Base-by-base conservation (phyloP, 37 sponge, comb jelly and placozoan genomes). In the Ephydatia muelleri region DNA sequence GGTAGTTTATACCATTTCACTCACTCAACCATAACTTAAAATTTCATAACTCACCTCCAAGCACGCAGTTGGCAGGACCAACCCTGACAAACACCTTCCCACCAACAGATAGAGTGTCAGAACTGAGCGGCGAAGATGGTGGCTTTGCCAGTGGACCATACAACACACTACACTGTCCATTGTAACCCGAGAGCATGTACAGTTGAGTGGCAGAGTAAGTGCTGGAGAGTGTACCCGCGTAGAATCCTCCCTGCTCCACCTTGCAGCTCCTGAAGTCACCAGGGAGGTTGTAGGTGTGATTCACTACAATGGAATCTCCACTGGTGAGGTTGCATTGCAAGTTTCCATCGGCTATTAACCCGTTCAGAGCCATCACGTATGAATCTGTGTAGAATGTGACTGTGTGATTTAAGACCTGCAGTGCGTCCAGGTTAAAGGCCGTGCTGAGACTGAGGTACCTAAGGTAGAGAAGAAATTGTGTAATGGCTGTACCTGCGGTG, bases 41-140 rank as follows among this genome's bases (percentile, higher is more conserved):
- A 11, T 33, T n/a, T n/a, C n/a, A n/a, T n/a, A n/a, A n/a, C 74
- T 68, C 70, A 25, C 34, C 49, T 29, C 82, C 84, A 14, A 77
- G 26, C 9, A 29, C 31, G 30, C 91, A 91, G 49, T 65, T 47
- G 11, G 74, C 38, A 30, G 83, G 75, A 22, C 91, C 91, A 9
- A 91, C 36, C 31, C 87, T 48, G 27, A 77, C 36, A 66, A 82
- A 93, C 29, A 90, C 72, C 26, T 71, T 70, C 0, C 91, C 94
- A 23, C 94, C 94, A 23, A 93, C 94, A 38, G 91, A 93, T 14
- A 87, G 74, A 64, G 94, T 67, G 57, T 93, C 91, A 13, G 70
- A 22, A 0, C 64, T 73, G 49, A 85, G 79, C 29, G 80, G 78
- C 26, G 73, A 23, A 5, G 80, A 68, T n/a, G 84, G 88, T n/a